Percentiles rank a stretch among this genome's conserved stretches.
Evolutionary conservation across 2,113 vertebrate species (phyloP).

Genomic region (Zapornia atra): DNA sequence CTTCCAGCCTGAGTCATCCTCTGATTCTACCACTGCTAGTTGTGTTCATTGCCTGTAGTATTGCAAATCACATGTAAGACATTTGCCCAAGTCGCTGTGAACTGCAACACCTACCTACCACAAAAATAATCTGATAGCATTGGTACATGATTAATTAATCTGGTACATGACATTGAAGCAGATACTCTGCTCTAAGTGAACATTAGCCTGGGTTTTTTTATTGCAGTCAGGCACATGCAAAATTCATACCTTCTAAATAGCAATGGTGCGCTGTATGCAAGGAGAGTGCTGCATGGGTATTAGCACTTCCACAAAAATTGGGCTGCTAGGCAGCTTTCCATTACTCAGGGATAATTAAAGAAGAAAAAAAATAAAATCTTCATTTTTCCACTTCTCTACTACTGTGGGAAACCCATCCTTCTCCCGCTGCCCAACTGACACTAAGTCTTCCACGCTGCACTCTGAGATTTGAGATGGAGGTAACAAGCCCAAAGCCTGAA

Average conservation of each 20-base stretch:
- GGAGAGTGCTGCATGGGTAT: background rate
- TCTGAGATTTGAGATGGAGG: background rate
- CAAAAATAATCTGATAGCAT: background rate
- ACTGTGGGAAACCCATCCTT: background rate
- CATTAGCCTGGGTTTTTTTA: background rate
- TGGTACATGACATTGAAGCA: background rate
- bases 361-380: background rate
- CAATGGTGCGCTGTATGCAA: no score
- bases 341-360: background rate
- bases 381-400: background rate
- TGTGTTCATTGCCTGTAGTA: background rate
- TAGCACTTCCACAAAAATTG: background rate
- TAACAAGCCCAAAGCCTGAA: background rate
- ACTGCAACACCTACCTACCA: no score
- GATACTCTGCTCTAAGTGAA: background rate
- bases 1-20: background rate
- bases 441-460: background rate
- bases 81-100: background rate
- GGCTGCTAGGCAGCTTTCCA: background rate
- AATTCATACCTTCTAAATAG: background rate
- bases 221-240: background rate
- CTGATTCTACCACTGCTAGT: background rate
- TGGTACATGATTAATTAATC: background rate
- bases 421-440: background rate
- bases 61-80: background rate